Evolutionary conservation across 2,888 invertebrate genomes (phyloP), one percentile per base, ranked within the genome.

Genomic region (Ornithoptera priamus): DNA sequence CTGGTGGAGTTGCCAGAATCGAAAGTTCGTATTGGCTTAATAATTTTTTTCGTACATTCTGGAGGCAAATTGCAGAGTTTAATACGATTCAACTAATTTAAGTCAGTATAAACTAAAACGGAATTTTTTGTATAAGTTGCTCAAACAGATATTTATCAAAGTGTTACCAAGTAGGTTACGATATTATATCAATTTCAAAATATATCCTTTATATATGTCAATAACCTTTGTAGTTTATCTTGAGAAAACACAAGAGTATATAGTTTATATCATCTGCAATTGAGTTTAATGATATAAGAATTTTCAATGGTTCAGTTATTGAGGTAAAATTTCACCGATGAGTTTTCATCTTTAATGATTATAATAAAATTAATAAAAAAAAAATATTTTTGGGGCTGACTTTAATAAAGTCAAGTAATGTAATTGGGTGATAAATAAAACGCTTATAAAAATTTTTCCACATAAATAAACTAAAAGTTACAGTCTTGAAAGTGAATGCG

Each of bases 401-500:
- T 53, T 53, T n/a, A n/a, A 7, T 7, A 53, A n/a, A 53, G n/a
- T 53, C 53, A 53, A 53, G n/a, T 53, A n/a, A 18, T n/a, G 53
- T n/a, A 53, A 53, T 6, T 53, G 53, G 6, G n/a, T 53, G 53
- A 53, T 53, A 53, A 53, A 53, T 53, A 18, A 53, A 53, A 53
- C 53, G 53, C 18, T 53, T n/a, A 53, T n/a, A 53, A n/a, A 18
- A n/a, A 4, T n/a, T 53, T n/a, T 18, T 18, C 1, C 18, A 53
- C n/a, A 18, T 6, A 12, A n/a, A 4, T 22, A 57, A 22, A 58
- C 57, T 53, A 69, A 42, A 20, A 22, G 59, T 39, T 60, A 24
- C 64, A 68, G 42, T 24, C 24, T 59, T 36, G 24, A 60, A 60
- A 39, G 39, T 39, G 68, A 69, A 63, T 50, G 68, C 50, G 58